Base-by-base conservation (phyloP, 2,797 vertebrate genomes). In the Danio aesculapii region DNA sequence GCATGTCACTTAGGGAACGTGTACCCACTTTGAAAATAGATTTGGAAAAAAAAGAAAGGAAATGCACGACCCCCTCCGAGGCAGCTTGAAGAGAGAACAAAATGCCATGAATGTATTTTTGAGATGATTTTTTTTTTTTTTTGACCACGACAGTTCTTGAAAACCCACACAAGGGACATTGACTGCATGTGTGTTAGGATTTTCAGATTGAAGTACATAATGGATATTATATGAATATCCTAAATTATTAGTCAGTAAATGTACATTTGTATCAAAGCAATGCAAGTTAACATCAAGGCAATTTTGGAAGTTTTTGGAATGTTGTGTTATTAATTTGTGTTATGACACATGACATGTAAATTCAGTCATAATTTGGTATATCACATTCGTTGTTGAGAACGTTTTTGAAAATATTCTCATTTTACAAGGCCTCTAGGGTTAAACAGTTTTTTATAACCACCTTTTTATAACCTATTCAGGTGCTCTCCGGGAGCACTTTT, bases 1-100 rank as follows among this genome's bases (percentile, higher is more conserved):
- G 58, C 47, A 52, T 58, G 59, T 77, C 67, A 72, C 61, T 66
- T 77, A 57, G 19, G 44, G 19, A 21, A 72, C 14, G 14, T n/a
- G 44, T 21, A 19, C 44, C 46, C 16, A 21, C 52, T 61, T 41
- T 50, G 21, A 43, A 70, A 79, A 43, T 53, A 71, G 11, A 41
- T 17, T 10, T 43, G 10, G 21, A 70, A 67, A 19, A 50, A 50
- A 46, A 30, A n/a, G n/a, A 44, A 59, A 77, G 12, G 46, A 59
- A 73, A 78, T 57, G 16, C 43, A 17, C 16, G 1, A 74, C 44
- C 6, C 46, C 47, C 19, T 69, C 13, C 1, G 5, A 64, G 61
- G 30, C 61, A 43, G 4, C 30, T 63, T 1, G 6, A 59, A 12
- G 17, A 50, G 10, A 49, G 41, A 49, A 14, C 7, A 2, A 69